Evolutionary conservation across 1,140 invertebrate species (phyloP).

Genomic region (Drosophila triauraria): DNA sequence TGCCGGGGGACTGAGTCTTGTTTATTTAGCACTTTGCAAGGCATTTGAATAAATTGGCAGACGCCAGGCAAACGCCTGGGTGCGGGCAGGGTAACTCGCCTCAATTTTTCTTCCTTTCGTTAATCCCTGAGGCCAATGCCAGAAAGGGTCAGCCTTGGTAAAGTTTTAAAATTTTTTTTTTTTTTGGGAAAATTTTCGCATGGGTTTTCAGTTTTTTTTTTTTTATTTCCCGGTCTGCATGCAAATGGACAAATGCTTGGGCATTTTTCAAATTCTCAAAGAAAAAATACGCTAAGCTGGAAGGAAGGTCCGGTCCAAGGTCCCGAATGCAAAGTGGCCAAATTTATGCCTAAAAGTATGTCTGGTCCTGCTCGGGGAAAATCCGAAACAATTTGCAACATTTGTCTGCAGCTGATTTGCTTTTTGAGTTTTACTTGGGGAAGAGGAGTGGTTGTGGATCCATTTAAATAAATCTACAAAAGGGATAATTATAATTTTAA

Average conservation of each 20-base stretch:
- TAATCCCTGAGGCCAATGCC: conserved; percentile 73
- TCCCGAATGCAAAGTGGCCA: conserved; percentile 69
- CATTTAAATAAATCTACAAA: not conserved
- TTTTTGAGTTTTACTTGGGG: conserved; percentile 10
- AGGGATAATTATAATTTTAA: not conserved
- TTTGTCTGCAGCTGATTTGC: conserved; percentile 46
- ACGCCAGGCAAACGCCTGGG: conserved; percentile 53
- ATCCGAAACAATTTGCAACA: conserved; percentile 43
- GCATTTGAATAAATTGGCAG: conserved; percentile 83
- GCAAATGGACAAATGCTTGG: conserved; percentile 74
- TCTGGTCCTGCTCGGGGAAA: conserved; percentile 36
- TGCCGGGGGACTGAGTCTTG: conserved; percentile 72
- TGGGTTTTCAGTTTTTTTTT: conserved; percentile 32
- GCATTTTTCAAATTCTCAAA: conserved; percentile 68
- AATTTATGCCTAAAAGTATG: conserved; percentile 72
- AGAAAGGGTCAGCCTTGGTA: conserved; percentile 69
- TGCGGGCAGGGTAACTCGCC: conserved; percentile 62
- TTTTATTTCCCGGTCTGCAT: conserved; percentile 6
- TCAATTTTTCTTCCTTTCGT: conserved; percentile 69
- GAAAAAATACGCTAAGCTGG: conserved; percentile 60
- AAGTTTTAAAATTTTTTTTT: conserved; percentile 56
- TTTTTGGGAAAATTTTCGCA: conserved; percentile 32
- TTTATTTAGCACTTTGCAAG: conserved; percentile 83
- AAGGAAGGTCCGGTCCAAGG: conserved; percentile 25
- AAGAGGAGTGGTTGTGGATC: not conserved